These are phyloP conservation scores for Bombus breviceps DNA, from an alignment of 1,140 invertebrate species.

Conservation along the genomic window DNA sequence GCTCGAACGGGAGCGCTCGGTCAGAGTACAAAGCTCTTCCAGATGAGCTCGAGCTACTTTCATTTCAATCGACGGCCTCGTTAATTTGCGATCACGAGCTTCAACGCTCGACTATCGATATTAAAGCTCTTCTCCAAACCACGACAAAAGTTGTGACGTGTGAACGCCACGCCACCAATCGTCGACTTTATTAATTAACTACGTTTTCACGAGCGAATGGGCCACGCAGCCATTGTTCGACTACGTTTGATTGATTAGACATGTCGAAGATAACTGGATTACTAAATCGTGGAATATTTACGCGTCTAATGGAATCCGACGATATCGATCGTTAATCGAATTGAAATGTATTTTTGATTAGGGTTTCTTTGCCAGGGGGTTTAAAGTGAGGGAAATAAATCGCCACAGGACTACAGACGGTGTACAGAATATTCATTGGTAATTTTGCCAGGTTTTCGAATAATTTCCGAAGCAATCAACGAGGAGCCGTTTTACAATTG, in stretches of 20 bases:
- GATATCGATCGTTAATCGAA: neutral
- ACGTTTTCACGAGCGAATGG: too few species aligned
- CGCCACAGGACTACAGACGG: neutral
- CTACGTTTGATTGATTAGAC: neutral
- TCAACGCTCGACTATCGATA: conserved; percentile 14
- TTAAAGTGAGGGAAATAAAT: neutral
- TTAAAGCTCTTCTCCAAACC: neutral
- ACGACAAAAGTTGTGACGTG: neutral
- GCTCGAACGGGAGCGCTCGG: conserved; percentile 4
- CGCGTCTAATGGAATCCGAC: too few species aligned
- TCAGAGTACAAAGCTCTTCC: conserved; percentile 28
- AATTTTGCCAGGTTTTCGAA: neutral
- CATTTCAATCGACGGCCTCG: conserved; percentile 20
- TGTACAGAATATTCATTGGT: neutral
- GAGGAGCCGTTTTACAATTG: neutral
- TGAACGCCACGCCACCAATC: neutral
- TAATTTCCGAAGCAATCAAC: conserved; percentile 12
- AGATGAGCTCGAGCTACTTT: conserved; percentile 30
- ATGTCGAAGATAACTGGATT: neutral
- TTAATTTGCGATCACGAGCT: conserved; percentile 12
- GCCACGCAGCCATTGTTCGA: neutral
- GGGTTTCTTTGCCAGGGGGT: neutral
- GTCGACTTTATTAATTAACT: conserved; percentile 34
- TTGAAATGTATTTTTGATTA: neutral
- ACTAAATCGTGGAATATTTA: neutral